Base-by-base conservation (phyloP, 2,888 invertebrate genomes). In the Lacanobia wlatinum region DNA sequence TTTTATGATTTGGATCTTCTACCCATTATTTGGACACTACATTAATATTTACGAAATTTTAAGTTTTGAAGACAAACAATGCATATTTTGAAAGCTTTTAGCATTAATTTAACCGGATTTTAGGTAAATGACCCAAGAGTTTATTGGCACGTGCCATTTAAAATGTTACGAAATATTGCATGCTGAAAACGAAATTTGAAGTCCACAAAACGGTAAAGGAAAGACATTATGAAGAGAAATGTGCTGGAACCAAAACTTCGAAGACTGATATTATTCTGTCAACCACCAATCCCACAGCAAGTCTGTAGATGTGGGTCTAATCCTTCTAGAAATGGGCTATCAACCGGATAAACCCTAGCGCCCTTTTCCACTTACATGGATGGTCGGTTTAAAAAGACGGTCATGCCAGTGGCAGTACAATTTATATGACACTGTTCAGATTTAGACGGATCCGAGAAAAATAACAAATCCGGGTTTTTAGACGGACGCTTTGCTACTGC, bases 41-140 rank as follows among this genome's bases (percentile, higher is more conserved):
- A n/a, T n/a, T 28, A 10, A 18, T 9, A 18, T 70, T 71, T 61
- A 50, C 50, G 16, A 28, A 28, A 28, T 28, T 28, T 28, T 28
- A 28, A 28, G 28, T 28, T 28, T 28, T 28, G 28, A 28, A 28
- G 28, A 28, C 28, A 28, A 28, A 28, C 3, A 28, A 28, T 28
- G 28, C 28, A 28, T 28, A 28, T 28, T 28, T 28, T 1, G 28
- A 28, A 50, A n/a, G 56, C 21, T 78, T 46, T 50, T 2, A 18
- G 7, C 1, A 28, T 53, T 38, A 0, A 16, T 18, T 10, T 50
- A 21, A 56, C 60, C 70, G 28, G n/a, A 46, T 58, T 62, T 70
- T 46, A 62, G 28, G 58, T 70, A 48, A 70, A 70, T 16, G 61
- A 76, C 61, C 21, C 2, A 18, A 28, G 14, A 38, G 70, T 77